phyloP scores from a whole-genome alignment of 2,113 vertebrate species.

The Xiphorhynchus elegans region DNA sequence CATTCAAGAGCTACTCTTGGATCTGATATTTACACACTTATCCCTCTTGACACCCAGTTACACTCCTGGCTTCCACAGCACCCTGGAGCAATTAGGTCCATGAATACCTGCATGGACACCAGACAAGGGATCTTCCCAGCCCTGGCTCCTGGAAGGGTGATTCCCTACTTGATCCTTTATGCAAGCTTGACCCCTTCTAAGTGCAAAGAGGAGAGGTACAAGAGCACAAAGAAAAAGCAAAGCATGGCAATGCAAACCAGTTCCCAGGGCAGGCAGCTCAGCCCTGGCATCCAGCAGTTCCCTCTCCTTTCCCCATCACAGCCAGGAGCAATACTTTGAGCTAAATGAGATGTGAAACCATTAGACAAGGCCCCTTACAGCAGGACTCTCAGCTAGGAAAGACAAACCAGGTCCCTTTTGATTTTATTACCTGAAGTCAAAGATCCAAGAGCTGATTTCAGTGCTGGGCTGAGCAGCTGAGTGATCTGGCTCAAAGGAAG shows the following conservation, averaged over 20 bases:
- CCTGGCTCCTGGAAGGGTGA: neutral
- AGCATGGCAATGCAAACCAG: accelerated
- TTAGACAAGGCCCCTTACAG: neutral
- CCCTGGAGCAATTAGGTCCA: neutral
- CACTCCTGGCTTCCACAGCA: accelerated
- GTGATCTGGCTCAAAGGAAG: neutral
- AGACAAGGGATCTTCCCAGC: neutral
- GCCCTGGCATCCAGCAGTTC: neutral
- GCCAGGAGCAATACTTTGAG: neutral
- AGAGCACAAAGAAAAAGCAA: neutral
- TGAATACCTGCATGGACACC: neutral
- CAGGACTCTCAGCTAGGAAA: neutral
- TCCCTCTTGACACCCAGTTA: neutral
- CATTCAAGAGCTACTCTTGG: neutral
- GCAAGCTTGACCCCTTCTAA: neutral
- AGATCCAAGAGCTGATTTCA: neutral
- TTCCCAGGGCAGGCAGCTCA: accelerated
- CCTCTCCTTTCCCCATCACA: neutral
- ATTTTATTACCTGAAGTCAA: neutral
- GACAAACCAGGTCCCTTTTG: neutral
- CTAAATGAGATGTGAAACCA: neutral
- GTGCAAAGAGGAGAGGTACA: neutral
- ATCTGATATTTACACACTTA: neutral
- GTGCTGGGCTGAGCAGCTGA: neutral
- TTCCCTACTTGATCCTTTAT: neutral